Evolutionary conservation across 2,888 invertebrate species (phyloP).

Genomic region (Drosophila antonietae): DNA sequence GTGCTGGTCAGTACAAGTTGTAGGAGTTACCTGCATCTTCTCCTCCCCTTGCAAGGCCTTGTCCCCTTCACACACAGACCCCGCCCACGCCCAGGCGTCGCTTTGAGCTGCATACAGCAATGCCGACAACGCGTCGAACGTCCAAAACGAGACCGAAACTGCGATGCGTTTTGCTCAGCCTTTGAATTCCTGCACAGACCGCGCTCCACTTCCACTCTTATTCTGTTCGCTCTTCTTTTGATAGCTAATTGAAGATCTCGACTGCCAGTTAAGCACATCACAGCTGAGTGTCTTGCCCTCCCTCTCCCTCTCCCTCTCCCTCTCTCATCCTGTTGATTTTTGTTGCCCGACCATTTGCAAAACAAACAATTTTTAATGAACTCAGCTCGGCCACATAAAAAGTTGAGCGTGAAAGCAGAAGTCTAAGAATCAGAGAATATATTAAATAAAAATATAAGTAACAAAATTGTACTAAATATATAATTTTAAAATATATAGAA

Average conservation of each 20-base stretch:
- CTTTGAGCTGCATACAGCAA: conserved; percentile 43
- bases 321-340: conserved; percentile 11
- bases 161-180: conserved; percentile 56
- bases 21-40: conserved; percentile 48
- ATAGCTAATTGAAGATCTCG: conserved; percentile 83
- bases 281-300: conserved; percentile 6
- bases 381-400: too few relatives aligned
- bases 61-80: not conserved
- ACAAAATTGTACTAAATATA: too few relatives aligned
- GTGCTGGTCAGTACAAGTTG: conserved; percentile 52
- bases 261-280: conserved; percentile 61
- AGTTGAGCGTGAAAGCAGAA: too few relatives aligned
- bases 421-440: too few relatives aligned
- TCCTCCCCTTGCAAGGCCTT: not conserved
- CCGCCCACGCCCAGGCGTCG: conserved; percentile 17
- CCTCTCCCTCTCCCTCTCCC: not conserved
- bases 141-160: conserved; percentile 51
- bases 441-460: too few relatives aligned
- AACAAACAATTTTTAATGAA: conserved; percentile 30
- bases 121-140: conserved; percentile 49
- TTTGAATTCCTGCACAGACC: conserved; percentile 59
- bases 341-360: conserved; percentile 5
- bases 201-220: conserved; percentile 13
- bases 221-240: conserved; percentile 37
- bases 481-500: too few relatives aligned